Evolutionary conservation across 2,888 invertebrate genomes (phyloP), one percentile per base, ranked within the genome.

Genomic region (Capitulum mitella): DNA sequence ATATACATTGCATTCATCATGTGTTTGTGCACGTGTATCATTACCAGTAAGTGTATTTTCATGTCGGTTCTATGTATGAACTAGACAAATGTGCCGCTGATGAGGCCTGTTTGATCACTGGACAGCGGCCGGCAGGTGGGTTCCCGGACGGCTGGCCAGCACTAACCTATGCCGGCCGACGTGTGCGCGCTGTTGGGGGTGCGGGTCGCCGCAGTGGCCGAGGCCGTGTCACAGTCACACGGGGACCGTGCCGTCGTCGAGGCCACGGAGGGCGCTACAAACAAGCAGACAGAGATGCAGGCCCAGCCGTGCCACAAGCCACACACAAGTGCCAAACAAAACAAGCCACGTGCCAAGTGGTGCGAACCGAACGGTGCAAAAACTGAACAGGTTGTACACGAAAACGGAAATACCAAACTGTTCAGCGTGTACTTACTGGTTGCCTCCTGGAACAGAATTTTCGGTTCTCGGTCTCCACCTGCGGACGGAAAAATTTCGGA

Each of bases 251-350:
- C 58, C 29, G 29, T 10, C 26, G 58, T 10, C 10, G n/a, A 29
- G 58, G 58, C n/a, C 58, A 29, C 58, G n/a, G 58, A 26, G 8
- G 37, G 70, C 19, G 70, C 70, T 70, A 70, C 70, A 70, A 70
- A 37, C 37, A 70, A 3, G 64, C 37, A 70, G 37, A 70, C 29
- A 70, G 58, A 58, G 58, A 26, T 58, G n/a, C n/a, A 58, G 58
- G n/a, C 29, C n/a, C 58, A n/a, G n/a, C n/a, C n/a, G 54, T 22
- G 51, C 51, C 51, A 16, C 51, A 51, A 19, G 19, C 22, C 8
- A 51, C 19, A 22, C 51, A 19, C 19, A 51, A 3, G 51, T 3
- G 51, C 19, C 12, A 6, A 46, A 14, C 51, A 51, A 19, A 6
- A 14, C 54, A 54, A 3, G 43, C 43, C 43, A 12, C 43, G 43